Percentiles rank a stretch among this genome's conserved stretches.
Conservation (phyloP, 2,797 vertebrate genomes). For the Pantherophis alleghaniensis region DNA sequence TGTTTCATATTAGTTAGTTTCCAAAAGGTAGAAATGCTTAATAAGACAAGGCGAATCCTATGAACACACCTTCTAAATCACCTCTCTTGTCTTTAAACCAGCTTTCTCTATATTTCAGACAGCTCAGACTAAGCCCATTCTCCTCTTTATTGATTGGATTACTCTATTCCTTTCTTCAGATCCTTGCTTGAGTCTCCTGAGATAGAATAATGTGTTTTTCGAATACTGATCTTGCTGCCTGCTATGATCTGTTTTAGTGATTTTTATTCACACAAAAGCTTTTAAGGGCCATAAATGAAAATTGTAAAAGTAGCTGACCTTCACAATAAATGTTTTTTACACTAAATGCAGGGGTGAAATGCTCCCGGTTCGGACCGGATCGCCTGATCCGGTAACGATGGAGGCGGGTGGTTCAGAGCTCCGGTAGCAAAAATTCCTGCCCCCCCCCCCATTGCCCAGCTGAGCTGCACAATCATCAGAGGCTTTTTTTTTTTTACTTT, state of each 20-base stretch:
- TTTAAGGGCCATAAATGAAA: slow-evolving; percentile 5
- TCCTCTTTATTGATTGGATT: not conserved
- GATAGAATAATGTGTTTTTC: not conserved
- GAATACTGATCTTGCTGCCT: not conserved
- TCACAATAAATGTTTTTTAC: not conserved
- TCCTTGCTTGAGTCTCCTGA: not conserved
- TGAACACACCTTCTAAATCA: not conserved
- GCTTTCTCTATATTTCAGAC: not conserved
- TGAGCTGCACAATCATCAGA: too few relatives aligned
- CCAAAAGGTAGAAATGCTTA: not conserved
- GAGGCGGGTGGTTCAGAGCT: too few relatives aligned
- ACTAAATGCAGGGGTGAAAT: not conserved
- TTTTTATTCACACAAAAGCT: not conserved
- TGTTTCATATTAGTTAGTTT: not conserved
- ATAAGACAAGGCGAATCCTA: not conserved
- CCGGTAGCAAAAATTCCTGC: too few relatives aligned
- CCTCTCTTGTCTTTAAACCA: not conserved
- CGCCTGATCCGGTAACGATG: too few relatives aligned
- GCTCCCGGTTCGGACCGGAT: too few relatives aligned
- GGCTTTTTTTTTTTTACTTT: too few relatives aligned
- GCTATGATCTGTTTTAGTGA: not conserved
- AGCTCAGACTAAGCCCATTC: not conserved
- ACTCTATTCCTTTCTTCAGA: not conserved
- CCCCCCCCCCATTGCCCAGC: too few relatives aligned
- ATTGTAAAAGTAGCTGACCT: not conserved